Base-by-base conservation (phyloP, 2,797 vertebrate species). In the Pseudochirops cupreus region DNA sequence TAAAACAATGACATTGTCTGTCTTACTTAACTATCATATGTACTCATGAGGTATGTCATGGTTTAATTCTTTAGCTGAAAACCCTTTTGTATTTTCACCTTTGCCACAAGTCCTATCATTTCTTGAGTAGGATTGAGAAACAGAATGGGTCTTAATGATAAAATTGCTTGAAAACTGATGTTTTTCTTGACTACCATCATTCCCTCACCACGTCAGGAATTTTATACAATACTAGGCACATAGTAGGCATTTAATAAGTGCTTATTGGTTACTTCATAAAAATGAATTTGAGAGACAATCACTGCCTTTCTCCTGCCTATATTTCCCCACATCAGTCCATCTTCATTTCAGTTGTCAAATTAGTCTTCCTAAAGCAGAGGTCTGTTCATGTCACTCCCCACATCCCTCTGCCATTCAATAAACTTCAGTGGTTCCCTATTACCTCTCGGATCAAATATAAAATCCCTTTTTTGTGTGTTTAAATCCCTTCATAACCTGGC, bases 1-100 rank as follows among this genome's bases (percentile, higher is more conserved):
- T 97, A 91, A 95, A 94, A 89, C 6, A 33, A 57, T 53, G 56
- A 89, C 26, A 29, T 53, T 74, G 13, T 90, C 89, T 56, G 21
- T 90, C 57, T 96, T 82, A 91, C 92, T 94, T 92, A 93, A 95
- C 95, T 94, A 31, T 11, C 10, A 31, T 55, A 91, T n/a, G 89
- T 91, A 87, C 31, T 91, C 39, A 18, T 91, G 58, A 95, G n/a
- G 52, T 93, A 95, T 96, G 24, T 90, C 29, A 4, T 93, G 3
- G 55, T 92, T 93, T 94, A 54, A 12, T 89, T 93, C 59, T 92
- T 93, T 59, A 92, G 31, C 33, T 92, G 50, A 95, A 95, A 96
- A 82, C 53, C 92, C 93, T 92, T 95, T 92, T 95, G 26, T 6
- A 56, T 93, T 93, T 57, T 95, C 33, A 31, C n/a, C 56, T 92